Evolutionary conservation across 2,113 vertebrate genomes (phyloP).

Genomic region (Gila orcuttii): DNA sequence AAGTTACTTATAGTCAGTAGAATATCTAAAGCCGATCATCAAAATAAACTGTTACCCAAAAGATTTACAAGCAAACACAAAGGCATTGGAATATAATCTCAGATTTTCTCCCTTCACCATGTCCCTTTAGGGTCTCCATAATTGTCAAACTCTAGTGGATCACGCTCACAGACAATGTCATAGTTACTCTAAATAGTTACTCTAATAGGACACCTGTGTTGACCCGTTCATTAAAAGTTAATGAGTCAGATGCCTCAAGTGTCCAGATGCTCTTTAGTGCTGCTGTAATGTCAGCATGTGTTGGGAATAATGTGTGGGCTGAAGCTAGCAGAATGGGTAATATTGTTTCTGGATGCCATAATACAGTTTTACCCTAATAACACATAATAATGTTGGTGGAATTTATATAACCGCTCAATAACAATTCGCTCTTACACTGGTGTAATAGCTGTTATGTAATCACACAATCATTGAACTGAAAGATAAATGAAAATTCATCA

Average conservation of each 20-base stretch:
- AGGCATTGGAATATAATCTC: neutral
- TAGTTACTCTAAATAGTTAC: neutral
- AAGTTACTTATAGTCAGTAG: no score
- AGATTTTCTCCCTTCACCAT: neutral
- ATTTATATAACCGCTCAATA: constrained; percentile 1
- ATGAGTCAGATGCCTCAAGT: neutral
- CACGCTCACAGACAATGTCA: neutral
- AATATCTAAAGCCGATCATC: no score
- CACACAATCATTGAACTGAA: neutral
- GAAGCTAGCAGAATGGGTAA: neutral
- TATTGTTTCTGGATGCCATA: constrained; percentile 1
- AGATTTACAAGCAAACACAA: neutral
- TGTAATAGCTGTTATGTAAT: neutral
- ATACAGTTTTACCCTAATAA: constrained; percentile 20
- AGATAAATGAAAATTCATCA: neutral
- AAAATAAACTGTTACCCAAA: no score
- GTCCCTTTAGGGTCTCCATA: neutral
- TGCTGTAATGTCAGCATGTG: neutral
- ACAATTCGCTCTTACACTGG: neutral
- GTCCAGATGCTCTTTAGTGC: neutral
- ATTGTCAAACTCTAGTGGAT: neutral
- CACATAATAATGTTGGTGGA: neutral
- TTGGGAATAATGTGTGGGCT: neutral
- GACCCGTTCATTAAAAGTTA: neutral
- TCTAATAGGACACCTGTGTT: neutral